These are phyloP conservation scores for Illadopsis cleaveri DNA, from an alignment of 2,113 vertebrate genomes.

Conservation along the genomic window DNA sequence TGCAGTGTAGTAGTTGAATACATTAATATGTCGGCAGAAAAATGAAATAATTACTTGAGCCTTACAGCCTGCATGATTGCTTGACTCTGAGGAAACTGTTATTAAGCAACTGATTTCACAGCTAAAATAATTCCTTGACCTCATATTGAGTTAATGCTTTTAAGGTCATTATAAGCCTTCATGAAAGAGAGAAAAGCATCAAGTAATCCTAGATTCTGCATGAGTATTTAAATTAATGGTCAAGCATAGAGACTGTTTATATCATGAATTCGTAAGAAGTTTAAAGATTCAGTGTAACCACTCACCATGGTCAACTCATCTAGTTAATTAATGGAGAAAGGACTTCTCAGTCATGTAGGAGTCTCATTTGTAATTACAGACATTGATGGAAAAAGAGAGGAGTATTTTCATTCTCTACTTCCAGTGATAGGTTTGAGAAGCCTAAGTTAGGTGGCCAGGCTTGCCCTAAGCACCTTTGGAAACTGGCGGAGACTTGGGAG, in stretches of 20 bases:
- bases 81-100: slow-evolving; percentile 6
- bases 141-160: slow-evolving; percentile 28
- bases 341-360: not conserved
- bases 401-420: not conserved
- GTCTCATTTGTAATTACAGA: not conserved
- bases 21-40: slow-evolving; percentile 6
- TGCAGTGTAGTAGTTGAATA: not conserved
- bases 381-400: not conserved
- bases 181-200: slow-evolving; percentile 6
- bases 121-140: slow-evolving; percentile 54
- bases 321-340: not conserved
- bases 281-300: not conserved
- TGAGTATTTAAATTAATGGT: slow-evolving; percentile 31
- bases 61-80: slow-evolving; percentile 1
- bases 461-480: not conserved
- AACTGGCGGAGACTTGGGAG: not conserved
- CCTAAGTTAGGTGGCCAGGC: not conserved
- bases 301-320: not conserved
- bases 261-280: not conserved
- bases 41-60: slow-evolving; percentile 41
- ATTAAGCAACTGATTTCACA: slow-evolving; percentile 26
- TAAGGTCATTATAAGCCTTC: slow-evolving; percentile 4
- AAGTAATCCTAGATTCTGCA: slow-evolving; percentile 22
- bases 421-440: not conserved
- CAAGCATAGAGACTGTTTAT: not conserved